Evolutionary conservation across 2,888 invertebrate genomes (phyloP), one percentile per base, ranked within the genome.

Genomic region (Pristionchus entomophagus): DNA sequence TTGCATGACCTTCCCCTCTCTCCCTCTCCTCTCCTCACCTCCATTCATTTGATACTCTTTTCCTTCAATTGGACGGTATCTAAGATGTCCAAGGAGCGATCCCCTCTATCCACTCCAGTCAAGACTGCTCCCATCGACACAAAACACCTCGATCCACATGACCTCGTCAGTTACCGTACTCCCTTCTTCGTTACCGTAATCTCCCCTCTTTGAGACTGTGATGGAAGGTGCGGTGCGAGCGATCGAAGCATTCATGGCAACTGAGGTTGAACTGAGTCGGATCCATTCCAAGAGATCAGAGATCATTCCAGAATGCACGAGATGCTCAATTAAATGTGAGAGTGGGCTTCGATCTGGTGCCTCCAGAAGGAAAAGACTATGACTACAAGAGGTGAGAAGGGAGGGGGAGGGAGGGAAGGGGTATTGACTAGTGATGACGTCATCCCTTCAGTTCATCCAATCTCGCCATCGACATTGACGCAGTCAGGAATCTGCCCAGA

Each of bases 341-440:
- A 8, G 73, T 41, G 12, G 73, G 41, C 6, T 73, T 73, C 73
- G 73, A 73, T 41, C 73, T 73, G 41, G 41, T 73, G 22, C 73
- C 73, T n/a, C 73, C 73, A 10, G 73, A 38, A 22, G 73, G 41
- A n/a, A 73, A 45, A 41, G 73, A 73, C 26, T 73, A 73, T 41
- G 73, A 73, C 14, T 73, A 73, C 41, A 73, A 73, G 73, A 73
- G 73, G 73, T 45, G 22, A 22, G 56, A 22, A 22, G 19, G 56
- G 56, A 45, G 45, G 14, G 14, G 45, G 45, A 45, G 56, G 22
- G 19, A 5, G 22, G 26, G 12, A n/a, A 26, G n/a, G 12, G 14
- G 19, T 19, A 69, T 69, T 38, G 35, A 4, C 38, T 38, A 73
- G 73, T 73, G 73, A 41, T 73, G 73, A 73, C 38, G 22, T 69